Base-by-base conservation (phyloP, 2,113 vertebrate species). In the Alexandromys fortis region DNA sequence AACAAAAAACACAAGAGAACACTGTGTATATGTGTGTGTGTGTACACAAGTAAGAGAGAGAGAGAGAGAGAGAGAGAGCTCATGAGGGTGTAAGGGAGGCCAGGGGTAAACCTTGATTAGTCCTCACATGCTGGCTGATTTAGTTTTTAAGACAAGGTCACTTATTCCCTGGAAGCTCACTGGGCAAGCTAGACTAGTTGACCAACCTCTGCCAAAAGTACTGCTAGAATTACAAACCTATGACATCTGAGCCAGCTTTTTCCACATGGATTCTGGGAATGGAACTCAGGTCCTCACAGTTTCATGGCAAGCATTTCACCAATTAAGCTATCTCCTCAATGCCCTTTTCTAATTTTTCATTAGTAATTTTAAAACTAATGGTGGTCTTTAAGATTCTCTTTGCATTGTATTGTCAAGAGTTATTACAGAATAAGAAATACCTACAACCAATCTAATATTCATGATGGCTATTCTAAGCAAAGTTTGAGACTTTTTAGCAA, bases 331-430 rank as follows among this genome's bases (percentile, higher is more conserved):
- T 52, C 45, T 70, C 33, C 85, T 52, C 45, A 52, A 24, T 35
- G 3, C 6, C 42, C 42, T 96, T 77, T 89, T 95, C 87, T n/a
- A 0, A 13, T 49, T 96, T 90, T n/a, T 96, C 90, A 45, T 97
- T 97, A 95, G 94, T 86, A 86, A 89, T 94, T 96, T 95, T 89
- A 90, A 91, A 96, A 76, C 35, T 76, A 78, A 92, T 47, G 0
- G 38, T 86, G 58, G 10, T 42, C 35, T 86, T 75, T 70, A 96
- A 96, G 79, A 47, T 38, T 95, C 77, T 7, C 1, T 96, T 95
- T 2, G 0, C 52, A 89, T 90, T 90, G 47, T 30, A 55, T 88
- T 52, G 38, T 45, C 63, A 67, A 67, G 21, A 81, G 35, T 22
- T 82, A 30, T 70, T 30, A 70, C 73, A 70, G n/a, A 89, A 42